phyloP scores from a whole-genome alignment of 2,888 invertebrate genomes.

The Salpingus planirostris region DNA sequence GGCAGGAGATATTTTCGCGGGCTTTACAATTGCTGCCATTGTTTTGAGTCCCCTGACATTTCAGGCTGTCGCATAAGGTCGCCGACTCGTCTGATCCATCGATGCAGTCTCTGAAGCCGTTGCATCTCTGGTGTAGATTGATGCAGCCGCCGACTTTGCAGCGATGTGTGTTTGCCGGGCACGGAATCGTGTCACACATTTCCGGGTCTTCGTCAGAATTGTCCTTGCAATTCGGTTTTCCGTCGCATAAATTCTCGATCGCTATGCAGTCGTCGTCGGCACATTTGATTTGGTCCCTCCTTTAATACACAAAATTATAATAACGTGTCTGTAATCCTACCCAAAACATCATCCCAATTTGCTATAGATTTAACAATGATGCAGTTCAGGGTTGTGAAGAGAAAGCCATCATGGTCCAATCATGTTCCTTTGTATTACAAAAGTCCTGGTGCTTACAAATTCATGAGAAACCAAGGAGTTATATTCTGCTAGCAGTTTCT shows the following conservation, averaged over 20 bases:
- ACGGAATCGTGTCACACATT: constrained; percentile 1
- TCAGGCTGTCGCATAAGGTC: no score
- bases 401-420: no score
- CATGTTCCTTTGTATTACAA: no score
- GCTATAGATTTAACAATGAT: no score
- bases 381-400: not conserved
- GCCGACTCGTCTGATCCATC: constrained; percentile 10
- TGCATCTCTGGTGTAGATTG: constrained; percentile 3
- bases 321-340: not conserved
- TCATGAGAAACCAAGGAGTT: no score
- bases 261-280: constrained; percentile 6
- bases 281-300: constrained; percentile 3
- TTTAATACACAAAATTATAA: constrained; percentile 1
- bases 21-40: no score
- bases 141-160: constrained; percentile 6
- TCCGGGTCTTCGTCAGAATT: constrained; percentile 3
- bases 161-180: constrained; percentile 4
- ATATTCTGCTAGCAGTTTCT: no score
- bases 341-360: constrained; percentile 1
- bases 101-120: constrained; percentile 4
- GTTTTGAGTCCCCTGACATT: no score
- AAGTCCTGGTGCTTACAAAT: no score
- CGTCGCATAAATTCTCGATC: constrained; percentile 4
- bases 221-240: constrained; percentile 3
- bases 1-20: no score